A percentile compares a stretch with the other conserved stretches of the same genome.
phyloP scores from a whole-genome alignment of 2,888 invertebrate species.

The Drosophila nigricruria region DNA sequence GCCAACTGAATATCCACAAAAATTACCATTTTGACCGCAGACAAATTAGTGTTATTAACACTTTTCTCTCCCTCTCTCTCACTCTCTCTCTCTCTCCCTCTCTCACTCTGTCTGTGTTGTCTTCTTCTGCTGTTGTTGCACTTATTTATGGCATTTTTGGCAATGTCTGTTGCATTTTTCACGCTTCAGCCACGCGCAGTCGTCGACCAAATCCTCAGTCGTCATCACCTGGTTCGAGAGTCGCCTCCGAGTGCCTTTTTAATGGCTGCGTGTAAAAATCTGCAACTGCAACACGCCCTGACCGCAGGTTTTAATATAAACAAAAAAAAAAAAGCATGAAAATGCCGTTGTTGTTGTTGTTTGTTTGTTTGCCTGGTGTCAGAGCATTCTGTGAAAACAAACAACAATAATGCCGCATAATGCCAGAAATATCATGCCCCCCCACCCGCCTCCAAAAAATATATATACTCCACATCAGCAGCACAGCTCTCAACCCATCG shows the following conservation, averaged over 20 bases:
- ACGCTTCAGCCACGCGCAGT: slow-evolving; percentile 73
- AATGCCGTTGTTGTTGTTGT: slow-evolving; percentile 2
- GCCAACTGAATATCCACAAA: slow-evolving; percentile 75
- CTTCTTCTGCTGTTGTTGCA: slow-evolving; percentile 23
- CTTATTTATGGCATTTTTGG: slow-evolving; percentile 68
- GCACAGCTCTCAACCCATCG: slow-evolving; percentile 32
- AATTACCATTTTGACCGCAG: slow-evolving; percentile 80
- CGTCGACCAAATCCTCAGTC: slow-evolving; percentile 24
- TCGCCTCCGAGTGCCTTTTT: slow-evolving; percentile 55
- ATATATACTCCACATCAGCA: slow-evolving; percentile 5
- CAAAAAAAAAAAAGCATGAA: slow-evolving; percentile 30
- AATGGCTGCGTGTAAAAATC: slow-evolving; percentile 64
- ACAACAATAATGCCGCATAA: slow-evolving; percentile 78
- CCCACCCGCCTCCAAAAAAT: background rate
- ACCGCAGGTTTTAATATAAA: slow-evolving; percentile 79
- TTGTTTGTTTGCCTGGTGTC: slow-evolving; percentile 65
- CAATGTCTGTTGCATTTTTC: slow-evolving; percentile 72
- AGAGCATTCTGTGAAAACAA: slow-evolving; percentile 72
- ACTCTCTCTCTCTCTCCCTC: slow-evolving; percentile 1
- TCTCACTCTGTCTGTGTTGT: background rate
- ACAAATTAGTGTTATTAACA: slow-evolving; percentile 82
- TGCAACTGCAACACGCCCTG: slow-evolving; percentile 68
- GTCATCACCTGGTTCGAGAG: slow-evolving; percentile 59
- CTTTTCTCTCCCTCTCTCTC: slow-evolving; percentile 54
- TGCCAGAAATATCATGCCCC: slow-evolving; percentile 36